These are phyloP conservation scores for Colostygia pectinataria DNA, from an alignment of 2,888 invertebrate species.

Conservation along the genomic window DNA sequence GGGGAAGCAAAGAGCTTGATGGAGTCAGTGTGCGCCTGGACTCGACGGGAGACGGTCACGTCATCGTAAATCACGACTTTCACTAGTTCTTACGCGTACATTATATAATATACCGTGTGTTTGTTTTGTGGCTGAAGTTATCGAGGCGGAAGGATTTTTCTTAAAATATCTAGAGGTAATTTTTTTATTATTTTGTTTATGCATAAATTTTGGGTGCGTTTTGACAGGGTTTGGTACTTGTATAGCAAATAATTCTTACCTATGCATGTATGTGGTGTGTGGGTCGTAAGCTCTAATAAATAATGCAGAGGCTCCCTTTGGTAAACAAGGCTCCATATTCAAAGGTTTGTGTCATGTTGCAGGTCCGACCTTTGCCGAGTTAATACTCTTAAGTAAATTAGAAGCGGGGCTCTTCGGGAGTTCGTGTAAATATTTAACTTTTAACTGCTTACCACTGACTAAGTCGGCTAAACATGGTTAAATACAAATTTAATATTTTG, in stretches of 20 bases:
- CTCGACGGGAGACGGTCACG: conserved; percentile 49
- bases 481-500: not conserved
- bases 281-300: conserved; percentile 30
- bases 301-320: conserved; percentile 34
- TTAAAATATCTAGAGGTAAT: conserved; percentile 32
- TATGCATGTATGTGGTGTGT: conserved; percentile 18
- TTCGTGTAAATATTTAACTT: conserved; percentile 16
- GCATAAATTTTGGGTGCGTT: not conserved
- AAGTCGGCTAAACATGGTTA: not conserved
- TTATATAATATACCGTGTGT: conserved; percentile 73
- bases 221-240: not conserved
- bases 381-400: conserved; percentile 41
- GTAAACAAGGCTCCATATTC: conserved; percentile 34
- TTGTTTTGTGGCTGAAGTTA: conserved; percentile 61
- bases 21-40: conserved; percentile 61
- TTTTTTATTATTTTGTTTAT: conserved; percentile 8
- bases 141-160: conserved; percentile 28
- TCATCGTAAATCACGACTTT: conserved; percentile 40
- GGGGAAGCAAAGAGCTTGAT: conserved; percentile 37
- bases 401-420: conserved; percentile 10
- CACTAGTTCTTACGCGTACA: conserved; percentile 64
- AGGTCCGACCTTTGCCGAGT: conserved; percentile 30
- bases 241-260: conserved; percentile 22
- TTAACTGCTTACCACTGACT: conserved; percentile 6
- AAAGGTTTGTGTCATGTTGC: conserved; percentile 36